A percentile compares a stretch with the other conserved stretches of the same genome.
Conservation (phyloP, 2,113 vertebrate species). For the Labeo rohita region DNA sequence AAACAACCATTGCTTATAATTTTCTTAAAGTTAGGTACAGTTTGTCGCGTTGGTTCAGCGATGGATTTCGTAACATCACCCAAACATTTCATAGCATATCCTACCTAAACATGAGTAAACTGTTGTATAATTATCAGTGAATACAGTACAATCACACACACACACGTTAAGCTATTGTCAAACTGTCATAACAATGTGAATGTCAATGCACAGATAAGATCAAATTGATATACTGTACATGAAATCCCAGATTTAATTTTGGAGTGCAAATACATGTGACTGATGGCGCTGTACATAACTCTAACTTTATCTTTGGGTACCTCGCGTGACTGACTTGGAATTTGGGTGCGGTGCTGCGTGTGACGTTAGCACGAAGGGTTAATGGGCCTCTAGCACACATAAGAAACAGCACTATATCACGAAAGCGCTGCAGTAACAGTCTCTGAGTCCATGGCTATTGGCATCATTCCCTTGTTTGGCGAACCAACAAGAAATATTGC, state of each 20-base stretch:
- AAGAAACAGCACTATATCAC: slow-evolving; percentile 28
- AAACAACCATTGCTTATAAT: slow-evolving; percentile 74
- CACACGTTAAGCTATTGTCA: not conserved
- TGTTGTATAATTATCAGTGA: slow-evolving; percentile 32
- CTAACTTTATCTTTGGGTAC: slow-evolving; percentile 26
- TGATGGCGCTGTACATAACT: not conserved
- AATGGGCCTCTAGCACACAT: slow-evolving; percentile 25
- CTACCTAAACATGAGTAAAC: slow-evolving; percentile 7
- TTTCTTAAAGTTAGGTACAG: slow-evolving; percentile 49
- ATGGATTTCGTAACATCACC: slow-evolving; percentile 55
- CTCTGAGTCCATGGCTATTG: slow-evolving; percentile 77
- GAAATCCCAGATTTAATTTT: slow-evolving; percentile 1
- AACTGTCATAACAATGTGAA: slow-evolving; percentile 19
- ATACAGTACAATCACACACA: slow-evolving; percentile 25
- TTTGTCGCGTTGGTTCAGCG: slow-evolving; percentile 77
- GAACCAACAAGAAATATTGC: slow-evolving; percentile 55
- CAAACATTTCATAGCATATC: slow-evolving; percentile 42
- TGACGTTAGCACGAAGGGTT: slow-evolving; percentile 9
- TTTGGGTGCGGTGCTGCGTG: not conserved
- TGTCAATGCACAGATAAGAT: not conserved
- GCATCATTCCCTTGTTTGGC: slow-evolving; percentile 59
- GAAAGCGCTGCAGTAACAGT: slow-evolving; percentile 72
- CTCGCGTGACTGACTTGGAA: not conserved
- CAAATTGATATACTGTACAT: not conserved
- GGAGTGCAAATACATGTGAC: slow-evolving; percentile 11